Percentiles rank a stretch among this genome's conserved stretches.
phyloP scores from a whole-genome alignment of 2,888 invertebrate species.

The Theodoxus fluviatilis region DNA sequence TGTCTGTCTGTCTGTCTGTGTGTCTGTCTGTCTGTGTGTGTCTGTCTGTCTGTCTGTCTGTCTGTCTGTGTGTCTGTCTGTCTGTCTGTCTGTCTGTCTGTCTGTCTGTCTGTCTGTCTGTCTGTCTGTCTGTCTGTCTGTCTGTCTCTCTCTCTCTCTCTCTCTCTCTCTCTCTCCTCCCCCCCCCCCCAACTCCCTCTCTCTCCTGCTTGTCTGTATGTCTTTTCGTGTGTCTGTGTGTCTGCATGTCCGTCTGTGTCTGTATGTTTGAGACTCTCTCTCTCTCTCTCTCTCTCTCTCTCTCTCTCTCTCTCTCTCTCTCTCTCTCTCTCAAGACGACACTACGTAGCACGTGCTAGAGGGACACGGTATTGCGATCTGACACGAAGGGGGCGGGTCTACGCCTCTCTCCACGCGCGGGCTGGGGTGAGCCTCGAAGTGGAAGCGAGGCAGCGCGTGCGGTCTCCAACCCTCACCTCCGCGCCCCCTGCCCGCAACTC shows the following conservation, averaged over 20 bases:
- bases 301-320: constrained; percentile 13
- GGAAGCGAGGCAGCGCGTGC: no score
- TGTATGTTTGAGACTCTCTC: constrained; percentile 5
- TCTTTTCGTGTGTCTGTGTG: background rate
- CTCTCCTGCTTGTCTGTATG: background rate
- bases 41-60: background rate
- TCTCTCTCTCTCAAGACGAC: constrained; percentile 1
- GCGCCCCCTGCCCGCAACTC: no score
- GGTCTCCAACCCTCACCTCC: no score
- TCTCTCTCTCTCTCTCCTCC: background rate
- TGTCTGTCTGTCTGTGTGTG: constrained; percentile 3
- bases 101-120: background rate
- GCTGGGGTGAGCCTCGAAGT: no score
- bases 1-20: background rate
- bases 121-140: background rate
- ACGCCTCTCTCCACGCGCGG: no score
- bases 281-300: constrained; percentile 15
- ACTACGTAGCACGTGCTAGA: no score
- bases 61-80: background rate
- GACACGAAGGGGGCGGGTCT: no score
- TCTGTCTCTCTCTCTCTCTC: background rate
- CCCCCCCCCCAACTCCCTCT: background rate
- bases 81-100: background rate
- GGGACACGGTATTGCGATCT: no score
- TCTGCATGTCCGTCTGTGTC: background rate